phyloP scores from a whole-genome alignment of 2,797 vertebrate species.

The Phrynocephalus guinanensis region DNA sequence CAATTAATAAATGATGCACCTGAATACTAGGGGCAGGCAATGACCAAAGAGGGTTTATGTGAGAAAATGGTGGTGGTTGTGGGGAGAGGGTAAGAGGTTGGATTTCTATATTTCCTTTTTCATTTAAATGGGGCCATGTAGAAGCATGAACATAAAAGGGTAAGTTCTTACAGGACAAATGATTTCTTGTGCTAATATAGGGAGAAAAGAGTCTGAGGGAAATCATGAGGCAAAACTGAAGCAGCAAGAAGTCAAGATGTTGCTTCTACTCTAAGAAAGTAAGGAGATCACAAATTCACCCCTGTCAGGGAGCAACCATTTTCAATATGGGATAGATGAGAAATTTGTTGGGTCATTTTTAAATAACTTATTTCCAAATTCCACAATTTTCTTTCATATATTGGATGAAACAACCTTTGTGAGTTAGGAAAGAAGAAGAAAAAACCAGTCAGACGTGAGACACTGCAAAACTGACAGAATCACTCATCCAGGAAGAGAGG shows the following conservation, averaged over 20 bases:
- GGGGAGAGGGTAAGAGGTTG: neutral
- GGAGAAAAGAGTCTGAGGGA: neutral
- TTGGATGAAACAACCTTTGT: neutral
- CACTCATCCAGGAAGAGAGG: neutral
- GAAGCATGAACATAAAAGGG: neutral
- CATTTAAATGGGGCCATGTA: neutral
- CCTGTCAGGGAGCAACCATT: neutral
- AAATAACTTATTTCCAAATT: neutral
- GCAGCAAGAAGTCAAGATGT: neutral
- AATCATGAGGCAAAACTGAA: neutral
- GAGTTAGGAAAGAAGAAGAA: neutral
- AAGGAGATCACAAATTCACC: neutral
- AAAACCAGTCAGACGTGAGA: neutral
- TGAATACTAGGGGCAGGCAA: neutral
- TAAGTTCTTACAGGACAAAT: neutral
- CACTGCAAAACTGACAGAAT: neutral
- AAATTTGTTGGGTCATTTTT: neutral
- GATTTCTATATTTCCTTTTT: neutral
- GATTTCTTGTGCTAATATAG: neutral
- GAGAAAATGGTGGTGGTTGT: neutral
- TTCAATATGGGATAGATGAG: neutral
- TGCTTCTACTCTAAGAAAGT: neutral
- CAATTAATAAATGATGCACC: neutral
- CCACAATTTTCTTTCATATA: neutral
- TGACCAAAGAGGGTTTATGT: neutral